Conservation (phyloP, 2,888 invertebrate genomes). For the Aphodius granarius region DNA sequence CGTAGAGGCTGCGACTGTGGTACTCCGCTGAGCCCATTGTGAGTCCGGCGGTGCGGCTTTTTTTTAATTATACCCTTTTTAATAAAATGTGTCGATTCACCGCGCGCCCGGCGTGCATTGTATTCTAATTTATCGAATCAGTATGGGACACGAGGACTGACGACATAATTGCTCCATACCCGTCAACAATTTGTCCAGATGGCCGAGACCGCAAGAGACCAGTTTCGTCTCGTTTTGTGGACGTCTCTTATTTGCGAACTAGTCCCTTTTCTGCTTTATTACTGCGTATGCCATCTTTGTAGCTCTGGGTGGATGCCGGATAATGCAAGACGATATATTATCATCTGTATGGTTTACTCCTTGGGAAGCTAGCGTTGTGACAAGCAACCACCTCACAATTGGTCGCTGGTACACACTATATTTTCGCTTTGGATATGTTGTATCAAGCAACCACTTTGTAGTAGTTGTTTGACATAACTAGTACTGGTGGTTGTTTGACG, state of each 20-base stretch:
- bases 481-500: no score
- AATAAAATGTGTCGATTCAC: slow-evolving; percentile 15
- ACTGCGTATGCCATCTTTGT: background rate
- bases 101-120: slow-evolving; percentile 11
- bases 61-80: slow-evolving; percentile 15
- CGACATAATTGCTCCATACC: slow-evolving; percentile 6
- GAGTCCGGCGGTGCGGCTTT: slow-evolving; percentile 9
- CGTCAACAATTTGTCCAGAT: background rate
- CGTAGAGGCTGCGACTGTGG: background rate
- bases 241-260: background rate
- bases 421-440: no score
- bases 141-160: background rate
- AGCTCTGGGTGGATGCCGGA: background rate
- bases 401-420: no score
- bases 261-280: background rate
- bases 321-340: no score
- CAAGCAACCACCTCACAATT: no score
- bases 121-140: slow-evolving; percentile 12
- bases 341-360: no score
- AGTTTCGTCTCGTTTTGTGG: background rate
- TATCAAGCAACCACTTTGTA: no score
- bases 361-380: no score
- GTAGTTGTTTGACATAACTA: no score
- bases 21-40: background rate
- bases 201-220: background rate